Conservation (phyloP, 2,888 invertebrate genomes). For the Xestia xanthographa region DNA sequence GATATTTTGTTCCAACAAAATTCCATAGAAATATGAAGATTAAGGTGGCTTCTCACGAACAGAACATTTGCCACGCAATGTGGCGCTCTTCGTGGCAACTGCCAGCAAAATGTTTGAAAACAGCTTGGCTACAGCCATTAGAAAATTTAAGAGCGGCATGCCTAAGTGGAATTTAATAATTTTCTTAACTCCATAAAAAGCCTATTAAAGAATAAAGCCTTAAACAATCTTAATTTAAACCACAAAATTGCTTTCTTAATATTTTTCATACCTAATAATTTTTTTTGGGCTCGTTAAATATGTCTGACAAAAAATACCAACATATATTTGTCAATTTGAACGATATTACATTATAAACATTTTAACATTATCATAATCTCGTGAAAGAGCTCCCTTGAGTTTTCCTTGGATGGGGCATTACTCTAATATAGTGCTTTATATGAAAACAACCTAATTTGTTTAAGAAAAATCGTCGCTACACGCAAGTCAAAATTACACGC, state of each 20-base stretch:
- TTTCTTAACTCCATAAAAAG: neutral
- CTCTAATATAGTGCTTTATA: slow-evolving; percentile 47
- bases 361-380: slow-evolving; percentile 41
- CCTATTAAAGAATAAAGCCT: neutral
- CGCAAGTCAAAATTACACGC: slow-evolving; percentile 39
- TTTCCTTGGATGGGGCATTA: slow-evolving; percentile 38
- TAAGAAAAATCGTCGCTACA: slow-evolving; percentile 50
- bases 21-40: neutral
- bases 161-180: neutral
- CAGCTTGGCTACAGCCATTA: neutral
- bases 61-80: slow-evolving; percentile 10
- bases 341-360: slow-evolving; percentile 24
- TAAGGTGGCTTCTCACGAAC: slow-evolving; percentile 29
- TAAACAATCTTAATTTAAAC: neutral
- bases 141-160: slow-evolving; percentile 13
- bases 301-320: neutral
- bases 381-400: slow-evolving; percentile 52
- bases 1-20: neutral
- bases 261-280: neutral
- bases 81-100: slow-evolving; percentile 1
- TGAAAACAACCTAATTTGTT: slow-evolving; percentile 55
- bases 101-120: slow-evolving; percentile 31
- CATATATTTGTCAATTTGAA: slow-evolving; percentile 7
- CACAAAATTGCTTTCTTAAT: neutral
- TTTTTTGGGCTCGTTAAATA: neutral